A percentile compares a stretch with the other conserved stretches of the same genome.
These are phyloP conservation scores for Acromyrmex charruanus DNA, from an alignment of 1,140 invertebrate genomes.

Conservation along the genomic window DNA sequence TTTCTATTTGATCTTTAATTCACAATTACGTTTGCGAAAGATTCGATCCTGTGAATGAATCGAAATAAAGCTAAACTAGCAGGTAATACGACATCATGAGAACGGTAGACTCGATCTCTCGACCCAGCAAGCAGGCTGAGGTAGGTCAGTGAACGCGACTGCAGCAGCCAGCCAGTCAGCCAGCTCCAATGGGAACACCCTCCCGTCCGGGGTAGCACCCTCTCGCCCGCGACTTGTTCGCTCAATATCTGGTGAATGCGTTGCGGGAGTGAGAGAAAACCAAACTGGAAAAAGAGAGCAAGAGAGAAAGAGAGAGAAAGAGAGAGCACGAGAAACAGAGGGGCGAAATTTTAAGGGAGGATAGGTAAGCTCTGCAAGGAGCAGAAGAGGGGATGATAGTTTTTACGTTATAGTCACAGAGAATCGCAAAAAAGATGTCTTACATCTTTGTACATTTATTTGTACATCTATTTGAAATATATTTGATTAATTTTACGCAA, in stretches of 20 bases:
- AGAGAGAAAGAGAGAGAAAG: not conserved
- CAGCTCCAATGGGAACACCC: constrained; percentile 55
- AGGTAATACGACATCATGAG: not conserved
- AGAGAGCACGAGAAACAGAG: not conserved
- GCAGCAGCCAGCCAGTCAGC: constrained; percentile 52
- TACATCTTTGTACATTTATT: not conserved
- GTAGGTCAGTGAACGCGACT: constrained; percentile 59
- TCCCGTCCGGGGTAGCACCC: constrained; percentile 55
- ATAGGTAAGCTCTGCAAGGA: not conserved
- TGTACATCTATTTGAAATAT: not conserved
- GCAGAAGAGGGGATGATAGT: not conserved
- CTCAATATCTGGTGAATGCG: constrained; percentile 58
- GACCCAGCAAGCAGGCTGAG: constrained; percentile 40
- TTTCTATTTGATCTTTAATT: not conserved
- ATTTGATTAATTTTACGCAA: not conserved
- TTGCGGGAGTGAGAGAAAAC: constrained; percentile 39
- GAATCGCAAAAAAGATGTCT: not conserved
- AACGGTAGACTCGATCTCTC: constrained; percentile 40
- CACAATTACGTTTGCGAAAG: not conserved
- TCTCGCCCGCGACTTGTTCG: constrained; percentile 53
- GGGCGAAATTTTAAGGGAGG: too few species aligned
- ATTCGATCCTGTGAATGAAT: constrained; percentile 15
- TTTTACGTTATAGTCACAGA: not conserved
- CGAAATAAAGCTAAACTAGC: constrained; percentile 7
- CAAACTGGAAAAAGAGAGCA: constrained; percentile 8